Base-by-base conservation (phyloP, 2,797 vertebrate species). In the Schizopygopsis malacanthus region DNA sequence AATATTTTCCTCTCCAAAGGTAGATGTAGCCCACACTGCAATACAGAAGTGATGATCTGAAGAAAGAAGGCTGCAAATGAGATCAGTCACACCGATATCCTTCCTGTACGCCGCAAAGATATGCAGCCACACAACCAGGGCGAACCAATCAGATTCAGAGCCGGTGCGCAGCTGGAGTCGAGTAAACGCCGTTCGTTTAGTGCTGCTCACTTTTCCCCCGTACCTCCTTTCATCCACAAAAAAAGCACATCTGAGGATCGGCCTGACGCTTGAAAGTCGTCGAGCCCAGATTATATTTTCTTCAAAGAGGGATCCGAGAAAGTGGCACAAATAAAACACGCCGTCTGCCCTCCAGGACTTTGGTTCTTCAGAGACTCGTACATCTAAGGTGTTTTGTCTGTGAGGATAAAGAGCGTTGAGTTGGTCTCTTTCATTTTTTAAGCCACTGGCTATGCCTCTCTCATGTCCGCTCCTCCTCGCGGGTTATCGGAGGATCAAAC, bases 81-180 rank as follows among this genome's bases (percentile, higher is more conserved):
- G 89, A 93, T 94, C 91, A 91, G 92, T 92, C 92, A 93, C 90
- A 89, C 85, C 82, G 91, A 85, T 90, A 88, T 91, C 88, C 92
- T 91, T 90, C 92, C 91, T 89, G 83, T 56, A 54, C 75, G 63
- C 82, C 83, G 89, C 92, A 91, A 91, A 92, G 90, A 91, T 90
- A 92, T 91, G 90, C 92, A 85, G 88, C 88, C 91, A 87, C 92
- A 92, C 92, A 92, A 90, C 91, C 92, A 87, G 92, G 91, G 91
- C 90, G 89, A 90, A 81, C 89, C 91, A 45, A 79, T 91, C 85
- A 86, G 89, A 90, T 82, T 37, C 72, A 47, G 86, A 90, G 87
- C 79, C 56, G 83, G 89, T 88, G 25, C 70, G 7, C 67, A 25
- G 63, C 67, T 43, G 22, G 37, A 52, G 82, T 67, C 25, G 2